Evolutionary conservation across 2,797 vertebrate genomes (phyloP), one percentile per base, ranked within the genome.

Genomic region (Lepus townsendii): DNA sequence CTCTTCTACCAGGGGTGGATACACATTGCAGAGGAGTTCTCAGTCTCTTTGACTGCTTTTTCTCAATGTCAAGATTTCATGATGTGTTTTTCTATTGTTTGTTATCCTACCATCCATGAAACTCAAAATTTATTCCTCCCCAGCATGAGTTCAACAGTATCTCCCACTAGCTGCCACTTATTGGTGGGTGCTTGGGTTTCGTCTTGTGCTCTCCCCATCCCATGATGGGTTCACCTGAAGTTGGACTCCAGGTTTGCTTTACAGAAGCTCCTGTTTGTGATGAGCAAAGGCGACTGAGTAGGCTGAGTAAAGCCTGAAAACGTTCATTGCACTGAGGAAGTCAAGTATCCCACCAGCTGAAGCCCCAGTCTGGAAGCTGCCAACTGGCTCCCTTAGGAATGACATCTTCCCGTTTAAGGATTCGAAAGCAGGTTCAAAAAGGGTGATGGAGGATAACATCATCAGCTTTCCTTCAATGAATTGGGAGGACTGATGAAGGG

Each of bases 61-160:
- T 93, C 80, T 93, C 75, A 27, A 92, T 88, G 86, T 35, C 73
- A 85, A 42, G n/a, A 80, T 30, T 60, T 62, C 38, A 14, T 26
- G n/a, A 73, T 32, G 20, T 13, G 9, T 24, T 7, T 27, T 76
- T 54, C 65, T 65, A 42, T 20, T 50, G 32, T 52, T 19, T 62
- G 60, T 32, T 63, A 35, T 19, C 5, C 62, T 42, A 16, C 69
- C 20, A 24, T 19, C 47, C 52, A 54, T 17, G 35, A 75, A 92
- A 80, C 35, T 20, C 32, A 42, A 42, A 38, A 62, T 75, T 19
- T 63, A 66, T 27, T 54, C 57, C 65, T 76, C 54, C 52, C 24
- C 20, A 65, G 26, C 9, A 22, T 2, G 16, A 6, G 32, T 24
- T 79, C 35, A 24, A 27, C 24, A 22, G n/a, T 35, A 17, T 47